phyloP scores from a whole-genome alignment of 92 coral and sea anemone species.

The Desmophyllum pertusum region DNA sequence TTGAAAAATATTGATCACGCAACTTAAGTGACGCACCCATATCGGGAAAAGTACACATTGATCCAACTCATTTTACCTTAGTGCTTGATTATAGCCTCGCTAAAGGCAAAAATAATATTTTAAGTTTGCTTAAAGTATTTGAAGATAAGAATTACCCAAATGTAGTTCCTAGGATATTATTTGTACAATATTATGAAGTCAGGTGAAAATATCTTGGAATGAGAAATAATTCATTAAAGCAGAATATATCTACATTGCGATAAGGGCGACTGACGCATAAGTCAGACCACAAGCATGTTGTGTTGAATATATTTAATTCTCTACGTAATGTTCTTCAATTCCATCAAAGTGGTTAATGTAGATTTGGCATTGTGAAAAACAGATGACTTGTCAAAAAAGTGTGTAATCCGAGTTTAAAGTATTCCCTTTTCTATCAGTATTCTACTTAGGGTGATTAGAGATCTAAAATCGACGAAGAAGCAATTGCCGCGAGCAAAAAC shows the following conservation, averaged over 20 bases:
- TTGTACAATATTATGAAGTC: background rate
- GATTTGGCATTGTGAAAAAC: background rate
- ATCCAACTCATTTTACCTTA: background rate
- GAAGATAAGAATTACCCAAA: background rate
- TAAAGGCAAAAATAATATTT: background rate
- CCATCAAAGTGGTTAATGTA: background rate
- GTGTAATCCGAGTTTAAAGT: background rate
- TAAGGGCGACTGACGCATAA: background rate
- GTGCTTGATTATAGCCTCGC: background rate
- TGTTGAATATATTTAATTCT: background rate
- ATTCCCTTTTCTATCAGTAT: background rate
- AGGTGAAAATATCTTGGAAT: background rate
- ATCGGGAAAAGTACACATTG: background rate
- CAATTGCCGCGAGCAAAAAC: conserved; percentile 7
- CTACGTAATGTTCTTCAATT: background rate
- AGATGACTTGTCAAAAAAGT: background rate
- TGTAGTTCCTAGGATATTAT: background rate
- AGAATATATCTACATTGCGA: conserved; percentile 1
- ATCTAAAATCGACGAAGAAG: background rate
- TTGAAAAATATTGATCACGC: background rate
- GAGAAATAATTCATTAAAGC: conserved; percentile 5
- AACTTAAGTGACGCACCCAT: background rate
- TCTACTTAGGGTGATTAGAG: background rate
- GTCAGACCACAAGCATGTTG: background rate
- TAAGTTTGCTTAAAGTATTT: background rate